Evolutionary conservation across 2,888 invertebrate genomes (phyloP).

Genomic region (Archips crataeganus): DNA sequence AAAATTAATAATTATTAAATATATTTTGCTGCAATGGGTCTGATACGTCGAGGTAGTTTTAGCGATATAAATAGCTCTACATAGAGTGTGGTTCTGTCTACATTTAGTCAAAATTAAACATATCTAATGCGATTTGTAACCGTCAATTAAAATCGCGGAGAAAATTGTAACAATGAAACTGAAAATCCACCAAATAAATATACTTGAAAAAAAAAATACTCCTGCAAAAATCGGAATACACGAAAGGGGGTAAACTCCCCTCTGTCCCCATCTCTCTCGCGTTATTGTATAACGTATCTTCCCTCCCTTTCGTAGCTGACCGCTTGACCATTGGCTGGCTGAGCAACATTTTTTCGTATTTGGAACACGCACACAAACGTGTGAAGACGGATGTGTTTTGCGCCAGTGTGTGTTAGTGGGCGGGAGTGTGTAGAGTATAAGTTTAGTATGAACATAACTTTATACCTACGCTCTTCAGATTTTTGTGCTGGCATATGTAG

Average conservation of each 20-base stretch:
- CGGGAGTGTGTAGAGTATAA: background rate
- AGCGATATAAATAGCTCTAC: no score
- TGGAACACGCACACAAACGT: constrained; percentile 33
- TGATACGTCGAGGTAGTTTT: no score
- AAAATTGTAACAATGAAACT: background rate
- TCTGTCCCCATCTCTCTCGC: constrained; percentile 44
- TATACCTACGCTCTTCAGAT: no score
- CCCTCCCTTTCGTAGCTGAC: constrained; percentile 63
- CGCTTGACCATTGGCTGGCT: constrained; percentile 79
- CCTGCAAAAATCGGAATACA: constrained; percentile 17
- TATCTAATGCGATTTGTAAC: no score
- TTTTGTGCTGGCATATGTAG: no score
- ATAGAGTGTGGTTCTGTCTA: no score
- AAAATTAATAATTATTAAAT: no score
- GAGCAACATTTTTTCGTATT: constrained; percentile 43
- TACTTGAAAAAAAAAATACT: background rate
- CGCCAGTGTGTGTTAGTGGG: constrained; percentile 9
- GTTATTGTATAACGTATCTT: constrained; percentile 40
- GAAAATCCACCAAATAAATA: background rate
- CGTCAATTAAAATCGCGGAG: background rate
- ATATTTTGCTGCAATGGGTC: no score
- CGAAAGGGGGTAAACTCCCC: constrained; percentile 37
- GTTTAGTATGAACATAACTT: background rate
- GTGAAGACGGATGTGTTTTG: constrained; percentile 4
- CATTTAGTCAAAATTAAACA: no score